Evolutionary conservation across 2,113 vertebrate species (phyloP), one percentile per base, ranked within the genome.

Genomic region (Nanorana parkeri): DNA sequence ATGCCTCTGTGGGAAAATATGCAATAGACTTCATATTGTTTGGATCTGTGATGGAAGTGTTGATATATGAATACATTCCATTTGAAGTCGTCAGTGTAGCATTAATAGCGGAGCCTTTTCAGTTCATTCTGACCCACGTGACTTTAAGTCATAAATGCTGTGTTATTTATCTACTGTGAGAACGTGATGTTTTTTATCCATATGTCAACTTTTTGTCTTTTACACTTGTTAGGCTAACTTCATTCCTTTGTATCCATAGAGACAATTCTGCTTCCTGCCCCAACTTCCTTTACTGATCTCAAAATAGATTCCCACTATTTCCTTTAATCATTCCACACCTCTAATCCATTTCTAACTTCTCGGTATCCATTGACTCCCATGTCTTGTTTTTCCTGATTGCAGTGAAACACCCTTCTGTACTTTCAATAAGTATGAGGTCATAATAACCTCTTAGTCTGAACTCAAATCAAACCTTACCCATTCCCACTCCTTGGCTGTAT

Each of bases 351-450:
- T 61, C 51, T 58, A 26, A 29, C 54, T 60, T 74, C 71, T 36
- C 55, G 41, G 56, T 75, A 75, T 75, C 55, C 72, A 60, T 41
- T 75, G 72, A 32, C 56, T 61, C 72, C 54, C 54, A 28, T 58
- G 28, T 5, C 58, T 29, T 61, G 55, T 41, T 41, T 21, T 75
- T 61, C 55, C 72, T 75, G 28, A n/a, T 32, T 29, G 41, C 55
- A 58, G 54, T 32, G 71, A 23, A 60, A 75, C 72, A 61, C 72
- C 72, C 72, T 75, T 75, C 51, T 75, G 29, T 75, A 75, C 55
- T 60, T 74, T 29, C 54, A 74, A 74, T 58, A 60, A 60, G 28
- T 3, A 75, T 75, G 72, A 75, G 72, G n/a, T 75, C 28, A 75
- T 36, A 41, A 10, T 61, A 75, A 75, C 72, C 72, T 75, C 26